Base-by-base conservation (phyloP, 30 jellyfish, hydroid and myxozoan species). In the Aurelia coerulea region DNA sequence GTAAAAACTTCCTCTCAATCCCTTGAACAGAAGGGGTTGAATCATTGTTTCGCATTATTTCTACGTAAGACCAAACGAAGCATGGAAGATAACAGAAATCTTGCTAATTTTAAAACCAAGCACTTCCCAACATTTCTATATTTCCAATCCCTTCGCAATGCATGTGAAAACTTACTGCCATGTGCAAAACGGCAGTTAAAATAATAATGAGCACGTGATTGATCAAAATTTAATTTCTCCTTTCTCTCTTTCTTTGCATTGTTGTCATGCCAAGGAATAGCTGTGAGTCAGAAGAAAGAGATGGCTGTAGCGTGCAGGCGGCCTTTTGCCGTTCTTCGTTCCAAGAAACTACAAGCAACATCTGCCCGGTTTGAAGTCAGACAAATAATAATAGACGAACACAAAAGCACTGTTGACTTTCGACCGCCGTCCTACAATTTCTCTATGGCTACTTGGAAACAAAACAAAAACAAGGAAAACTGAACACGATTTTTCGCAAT, bases 391-490 rank as follows among this genome's bases (percentile, higher is more conserved):
- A 60, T 23, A n/a, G 10, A 17, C 35, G 9, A 60, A 60, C 35
- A 60, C 31, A 60, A 60, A 39, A 23, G 35, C 70, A 54, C n/a
- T 32, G 74, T 35, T 39, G 62, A 16, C 10, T 19, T 53, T 29
- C 74, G 33, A 49, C 58, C 34, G 32, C 67, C 67, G 42, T 17
- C 62, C 62, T 64, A 31, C 80, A 65, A 15, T 65, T 56, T 79
- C 67, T 42, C 73, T 65, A 63, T 67, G 79, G 80, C 80, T 79
- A 79, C 89, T 31, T 18, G 8, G 62, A 65, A 65, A 41, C 89
- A 50, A 79, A 79, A 79, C 89, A 79, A 79, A 70, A 14, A 70
- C 29, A 52, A 42, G 63, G 64, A 70, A 41, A 70, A 70, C 34
- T n/a, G 70, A 60, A 60, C 14, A 7, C 14, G 12, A 46, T 5